Evolutionary conservation across 2,888 invertebrate species (phyloP), one percentile per base, ranked within the genome.

Genomic region (Lycophotia porphyrea): DNA sequence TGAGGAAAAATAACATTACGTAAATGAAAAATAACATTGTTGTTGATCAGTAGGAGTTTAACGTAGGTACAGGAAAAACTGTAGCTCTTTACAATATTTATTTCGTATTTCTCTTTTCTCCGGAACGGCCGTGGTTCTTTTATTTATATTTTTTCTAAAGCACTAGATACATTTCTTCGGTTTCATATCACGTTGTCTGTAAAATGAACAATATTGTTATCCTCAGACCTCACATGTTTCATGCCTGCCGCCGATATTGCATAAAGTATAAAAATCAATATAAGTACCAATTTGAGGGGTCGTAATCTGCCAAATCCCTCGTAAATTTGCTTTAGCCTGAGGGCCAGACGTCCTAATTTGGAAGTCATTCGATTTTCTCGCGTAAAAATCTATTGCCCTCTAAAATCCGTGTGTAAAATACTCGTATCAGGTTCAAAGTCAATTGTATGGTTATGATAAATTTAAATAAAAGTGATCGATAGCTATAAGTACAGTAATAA

Each of bases 281-380:
- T 79, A 79, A 78, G 74, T 73, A 73, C 77, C 74, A 66, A 75
- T 87, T 80, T 77, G 72, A 81, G 76, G 74, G 74, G 70, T 78
- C 71, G 76, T 86, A 81, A 82, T 84, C 74, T 79, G 63, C 49
- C 47, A 86, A 82, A 87, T 83, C 80, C 76, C 66, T 80, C 75
- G 68, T 74, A 81, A 87, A 84, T 85, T 84, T 74, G 75, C 71
- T 78, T 74, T 64, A 75, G 81, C 86, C 80, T 65, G 63, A 69
- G 80, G 82, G 81, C 74, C 47, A 80, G 61, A 78, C 72, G 47
- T 74, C 70, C 79, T 81, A 80, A 87, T 87, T 82, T 82, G 75
- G 68, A 77, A 76, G 63, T 44, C 74, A 76, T 80, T 82, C 79
- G 73, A 87, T 77, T 81, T 84, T 81, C 61, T 27, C 64, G 74